These are phyloP conservation scores for Saguinus midas DNA, from an alignment of 2,113 vertebrate species.

Conservation along the genomic window DNA sequence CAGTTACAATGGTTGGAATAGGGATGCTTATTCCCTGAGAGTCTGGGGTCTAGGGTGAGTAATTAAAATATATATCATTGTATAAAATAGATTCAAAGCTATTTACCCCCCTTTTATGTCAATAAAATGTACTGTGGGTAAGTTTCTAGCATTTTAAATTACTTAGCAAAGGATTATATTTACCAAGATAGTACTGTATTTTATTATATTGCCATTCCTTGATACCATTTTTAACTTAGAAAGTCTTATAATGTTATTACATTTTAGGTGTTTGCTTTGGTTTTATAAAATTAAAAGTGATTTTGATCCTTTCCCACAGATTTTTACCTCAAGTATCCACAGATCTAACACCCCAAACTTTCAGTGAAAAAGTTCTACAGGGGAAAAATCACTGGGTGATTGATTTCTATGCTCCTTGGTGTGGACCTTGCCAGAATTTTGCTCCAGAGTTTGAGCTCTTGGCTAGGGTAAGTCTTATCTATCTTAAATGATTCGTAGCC, in stretches of 20 bases:
- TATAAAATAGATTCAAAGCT: background rate
- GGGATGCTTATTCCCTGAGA: constrained; percentile 93
- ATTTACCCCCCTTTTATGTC: background rate
- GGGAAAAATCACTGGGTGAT: constrained; percentile 95
- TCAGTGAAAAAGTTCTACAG: constrained; percentile 89
- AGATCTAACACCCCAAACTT: constrained; percentile 92
- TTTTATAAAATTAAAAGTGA: constrained; percentile 18
- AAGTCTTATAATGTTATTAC: background rate
- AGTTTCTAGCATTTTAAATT: background rate
- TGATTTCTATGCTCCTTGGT: constrained; percentile 99
- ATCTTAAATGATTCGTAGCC: background rate
- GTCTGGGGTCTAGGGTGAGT: constrained; percentile 94
- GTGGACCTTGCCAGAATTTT: constrained; percentile 96
- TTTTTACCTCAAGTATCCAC: constrained; percentile 90
- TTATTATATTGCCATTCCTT: constrained; percentile 34
- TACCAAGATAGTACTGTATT: background rate
- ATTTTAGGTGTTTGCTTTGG: constrained; percentile 32
- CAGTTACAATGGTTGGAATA: constrained; percentile 94
- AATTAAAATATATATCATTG: background rate
- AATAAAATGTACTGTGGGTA: constrained; percentile 25
- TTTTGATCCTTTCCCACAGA: constrained; percentile 80
- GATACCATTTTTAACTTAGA: constrained; percentile 10
- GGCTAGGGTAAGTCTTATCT: constrained; percentile 88
- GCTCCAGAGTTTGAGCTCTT: constrained; percentile 96
- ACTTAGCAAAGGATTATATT: constrained; percentile 7